Evolutionary conservation across 2,113 vertebrate genomes (phyloP).

Genomic region (Sinocyclocheilus maitianheensis): DNA sequence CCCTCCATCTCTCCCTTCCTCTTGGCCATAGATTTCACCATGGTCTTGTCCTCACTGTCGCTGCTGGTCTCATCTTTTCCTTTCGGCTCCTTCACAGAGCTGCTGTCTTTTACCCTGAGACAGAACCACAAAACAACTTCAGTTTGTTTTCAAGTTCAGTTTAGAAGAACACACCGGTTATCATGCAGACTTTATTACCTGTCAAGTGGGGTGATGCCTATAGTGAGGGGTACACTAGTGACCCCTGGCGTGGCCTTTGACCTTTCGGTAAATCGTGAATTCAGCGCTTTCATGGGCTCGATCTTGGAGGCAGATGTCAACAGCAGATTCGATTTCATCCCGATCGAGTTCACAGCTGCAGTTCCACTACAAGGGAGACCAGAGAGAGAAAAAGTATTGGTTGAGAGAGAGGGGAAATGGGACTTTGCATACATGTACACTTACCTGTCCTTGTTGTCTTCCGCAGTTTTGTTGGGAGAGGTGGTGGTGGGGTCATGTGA

Average conservation of each 20-base stretch:
- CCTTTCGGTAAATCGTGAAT: conserved; percentile 95
- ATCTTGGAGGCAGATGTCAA: conserved; percentile 90
- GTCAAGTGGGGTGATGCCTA: conserved; percentile 81
- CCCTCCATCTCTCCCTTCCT: conserved; percentile 87
- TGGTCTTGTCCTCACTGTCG: conserved; percentile 93
- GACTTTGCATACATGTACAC: background rate
- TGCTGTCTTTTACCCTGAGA: conserved; percentile 83
- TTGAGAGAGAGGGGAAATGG: background rate
- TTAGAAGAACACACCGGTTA: background rate
- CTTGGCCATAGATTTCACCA: conserved; percentile 83
- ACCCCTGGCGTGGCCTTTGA: conserved; percentile 93
- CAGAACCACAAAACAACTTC: background rate
- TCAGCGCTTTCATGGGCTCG: conserved; percentile 96
- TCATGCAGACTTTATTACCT: conserved; percentile 71
- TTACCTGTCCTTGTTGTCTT: conserved; percentile 88
- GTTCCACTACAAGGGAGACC: conserved; percentile 57
- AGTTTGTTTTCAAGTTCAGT: background rate
- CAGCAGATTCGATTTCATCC: conserved; percentile 77
- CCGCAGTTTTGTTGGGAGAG: conserved; percentile 77
- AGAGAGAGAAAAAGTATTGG: background rate
- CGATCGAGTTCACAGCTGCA: conserved; percentile 62
- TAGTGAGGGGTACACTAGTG: conserved; percentile 74
- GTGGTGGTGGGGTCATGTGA: conserved; percentile 78
- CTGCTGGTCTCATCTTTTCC: conserved; percentile 92
- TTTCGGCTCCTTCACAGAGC: conserved; percentile 80